Conservation (phyloP, 2,113 vertebrate species). For the rat (Rattus norvegicus) region DNA sequence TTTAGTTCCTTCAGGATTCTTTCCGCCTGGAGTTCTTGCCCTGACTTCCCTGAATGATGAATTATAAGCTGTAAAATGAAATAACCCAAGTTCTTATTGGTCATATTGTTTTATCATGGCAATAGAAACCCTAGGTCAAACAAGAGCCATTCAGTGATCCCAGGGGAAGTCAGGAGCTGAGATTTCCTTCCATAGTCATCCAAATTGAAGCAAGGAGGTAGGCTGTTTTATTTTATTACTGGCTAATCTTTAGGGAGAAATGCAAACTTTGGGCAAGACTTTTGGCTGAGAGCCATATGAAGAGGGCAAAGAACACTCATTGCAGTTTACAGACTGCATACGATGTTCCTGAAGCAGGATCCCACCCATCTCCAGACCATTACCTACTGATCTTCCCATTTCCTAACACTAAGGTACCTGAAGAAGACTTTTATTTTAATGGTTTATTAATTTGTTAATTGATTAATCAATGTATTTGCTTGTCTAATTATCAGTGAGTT, state of each 20-base stretch:
- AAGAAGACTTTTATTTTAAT: neutral
- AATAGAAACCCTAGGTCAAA: neutral
- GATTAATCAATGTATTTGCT: neutral
- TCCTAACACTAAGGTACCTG: neutral
- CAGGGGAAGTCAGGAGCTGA: neutral
- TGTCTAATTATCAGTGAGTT: constrained; percentile 17
- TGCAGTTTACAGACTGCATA: too few species aligned
- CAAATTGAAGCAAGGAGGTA: neutral
- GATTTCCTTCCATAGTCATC: neutral
- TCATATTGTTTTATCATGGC: neutral
- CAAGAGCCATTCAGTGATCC: neutral
- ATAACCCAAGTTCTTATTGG: neutral
- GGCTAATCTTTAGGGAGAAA: neutral
- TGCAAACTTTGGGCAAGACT: neutral
- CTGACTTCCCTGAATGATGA: neutral
- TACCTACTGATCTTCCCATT: neutral
- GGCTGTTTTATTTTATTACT: neutral
- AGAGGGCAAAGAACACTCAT: neutral
- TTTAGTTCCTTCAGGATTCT: neutral
- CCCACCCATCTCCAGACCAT: neutral
- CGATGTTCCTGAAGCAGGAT: neutral
- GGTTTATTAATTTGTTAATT: neutral
- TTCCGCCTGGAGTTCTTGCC: neutral
- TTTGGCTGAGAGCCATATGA: neutral
- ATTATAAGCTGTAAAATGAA: neutral